These are phyloP conservation scores for Pardalotus punctatus DNA, from an alignment of 2,113 vertebrate genomes.

Conservation along the genomic window DNA sequence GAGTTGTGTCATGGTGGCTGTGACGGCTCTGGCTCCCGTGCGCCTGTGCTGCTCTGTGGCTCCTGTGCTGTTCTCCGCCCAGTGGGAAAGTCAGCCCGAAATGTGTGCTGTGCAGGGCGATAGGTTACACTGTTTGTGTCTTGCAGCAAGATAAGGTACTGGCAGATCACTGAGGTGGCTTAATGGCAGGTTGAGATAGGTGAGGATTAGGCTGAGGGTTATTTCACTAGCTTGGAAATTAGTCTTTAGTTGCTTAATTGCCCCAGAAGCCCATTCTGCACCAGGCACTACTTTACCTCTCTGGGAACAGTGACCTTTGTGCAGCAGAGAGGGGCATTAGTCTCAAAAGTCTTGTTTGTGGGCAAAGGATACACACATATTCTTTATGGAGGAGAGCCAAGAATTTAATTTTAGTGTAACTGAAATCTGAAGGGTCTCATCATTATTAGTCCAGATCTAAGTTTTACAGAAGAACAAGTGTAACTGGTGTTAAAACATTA, in stretches of 20 bases:
- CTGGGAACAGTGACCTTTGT: neutral
- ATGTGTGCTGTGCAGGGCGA: neutral
- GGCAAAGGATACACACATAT: neutral
- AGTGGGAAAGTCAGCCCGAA: rapidly evolving
- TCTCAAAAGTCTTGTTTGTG: neutral
- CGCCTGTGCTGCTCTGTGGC: rapidly evolving
- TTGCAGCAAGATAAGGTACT: neutral
- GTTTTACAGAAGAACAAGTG: neutral
- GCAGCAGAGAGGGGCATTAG: neutral
- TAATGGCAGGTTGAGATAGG: neutral
- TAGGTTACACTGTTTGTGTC: neutral
- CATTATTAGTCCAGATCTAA: neutral
- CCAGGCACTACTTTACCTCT: neutral
- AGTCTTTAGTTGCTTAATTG: neutral
- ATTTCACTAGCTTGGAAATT: neutral
- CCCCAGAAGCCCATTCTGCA: neutral
- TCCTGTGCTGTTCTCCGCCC: neutral
- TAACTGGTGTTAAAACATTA: neutral
- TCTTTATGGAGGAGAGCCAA: neutral
- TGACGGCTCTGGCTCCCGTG: neutral
- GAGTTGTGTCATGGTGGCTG: neutral
- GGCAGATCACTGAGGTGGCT: neutral
- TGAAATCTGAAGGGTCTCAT: neutral
- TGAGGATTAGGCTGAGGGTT: neutral
- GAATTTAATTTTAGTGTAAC: neutral